A percentile compares a stretch with the other conserved stretches of the same genome.
Evolutionary conservation across 2,113 vertebrate genomes (phyloP).

Genomic region (Perca fluviatilis): DNA sequence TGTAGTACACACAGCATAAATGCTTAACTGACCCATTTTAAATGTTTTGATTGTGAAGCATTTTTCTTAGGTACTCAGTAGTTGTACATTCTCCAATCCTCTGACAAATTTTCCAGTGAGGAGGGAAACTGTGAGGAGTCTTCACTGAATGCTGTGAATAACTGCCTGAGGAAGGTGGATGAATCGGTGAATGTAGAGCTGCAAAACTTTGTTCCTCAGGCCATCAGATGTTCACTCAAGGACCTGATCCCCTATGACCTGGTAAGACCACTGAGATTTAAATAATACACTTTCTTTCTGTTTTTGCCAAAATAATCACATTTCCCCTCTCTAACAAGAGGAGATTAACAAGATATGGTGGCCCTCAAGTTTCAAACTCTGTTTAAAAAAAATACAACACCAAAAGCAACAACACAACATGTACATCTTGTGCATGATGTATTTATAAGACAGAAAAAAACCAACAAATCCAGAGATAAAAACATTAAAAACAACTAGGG

Average conservation of each 20-base stretch:
- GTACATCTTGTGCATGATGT: no score
- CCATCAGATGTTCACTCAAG: conserved; percentile 90
- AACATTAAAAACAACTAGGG: no score
- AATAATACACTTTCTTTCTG: background rate
- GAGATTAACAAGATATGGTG: background rate
- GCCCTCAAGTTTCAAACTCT: background rate
- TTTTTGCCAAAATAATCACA: background rate
- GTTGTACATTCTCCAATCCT: background rate
- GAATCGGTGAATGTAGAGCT: conserved; percentile 71
- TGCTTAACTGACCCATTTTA: no score
- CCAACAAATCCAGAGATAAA: no score
- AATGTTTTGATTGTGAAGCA: no score
- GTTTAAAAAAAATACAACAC: background rate
- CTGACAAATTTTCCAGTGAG: conserved; percentile 41
- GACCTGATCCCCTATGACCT: conserved; percentile 89
- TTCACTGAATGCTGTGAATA: conserved; percentile 61
- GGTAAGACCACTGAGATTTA: conserved; percentile 78
- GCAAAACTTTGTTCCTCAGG: conserved; percentile 83
- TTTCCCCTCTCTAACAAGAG: background rate
- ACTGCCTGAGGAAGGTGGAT: conserved; percentile 84
- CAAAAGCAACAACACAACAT: background rate
- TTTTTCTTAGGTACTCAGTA: no score
- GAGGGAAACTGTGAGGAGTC: conserved; percentile 19
- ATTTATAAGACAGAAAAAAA: no score
- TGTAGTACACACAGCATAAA: no score